These are phyloP conservation scores for Boloria euphrosyne DNA, from an alignment of 2,888 invertebrate species.

Conservation along the genomic window DNA sequence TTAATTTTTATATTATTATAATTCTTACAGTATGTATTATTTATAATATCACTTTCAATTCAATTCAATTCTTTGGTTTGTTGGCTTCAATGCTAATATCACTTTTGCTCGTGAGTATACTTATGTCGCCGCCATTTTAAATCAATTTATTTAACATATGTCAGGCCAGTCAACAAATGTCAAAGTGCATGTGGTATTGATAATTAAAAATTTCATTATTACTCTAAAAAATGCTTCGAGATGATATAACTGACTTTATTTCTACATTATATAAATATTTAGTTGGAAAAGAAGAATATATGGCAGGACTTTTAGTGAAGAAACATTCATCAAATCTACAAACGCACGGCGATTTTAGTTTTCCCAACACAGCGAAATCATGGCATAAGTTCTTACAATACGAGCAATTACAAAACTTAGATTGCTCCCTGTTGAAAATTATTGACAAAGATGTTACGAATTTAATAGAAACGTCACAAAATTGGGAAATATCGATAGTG, in stretches of 20 bases:
- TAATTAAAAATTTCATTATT: not conserved
- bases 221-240: constrained; percentile 41
- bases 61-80: too few relatives aligned
- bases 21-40: too few relatives aligned
- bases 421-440: constrained; percentile 52
- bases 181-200: not conserved
- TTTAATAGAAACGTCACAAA: constrained; percentile 66
- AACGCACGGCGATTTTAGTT: constrained; percentile 84
- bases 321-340: constrained; percentile 82
- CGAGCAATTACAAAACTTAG: constrained; percentile 38
- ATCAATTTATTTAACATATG: not conserved
- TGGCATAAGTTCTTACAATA: constrained; percentile 75
- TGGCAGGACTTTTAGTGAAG: constrained; percentile 69
- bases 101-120: not conserved
- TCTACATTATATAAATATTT: constrained; percentile 53
- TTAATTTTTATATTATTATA: too few relatives aligned
- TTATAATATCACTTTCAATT: too few relatives aligned
- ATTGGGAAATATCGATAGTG: constrained; percentile 74
- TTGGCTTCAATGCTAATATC: too few relatives aligned
- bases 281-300: constrained; percentile 45
- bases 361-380: constrained; percentile 79
- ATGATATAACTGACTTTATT: constrained; percentile 50
- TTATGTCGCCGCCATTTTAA: not conserved
- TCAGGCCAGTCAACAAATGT: not conserved
- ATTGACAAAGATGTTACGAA: constrained; percentile 57